These are phyloP conservation scores for Callionymus lyra DNA, from an alignment of 2,113 vertebrate species.

Conservation along the genomic window DNA sequence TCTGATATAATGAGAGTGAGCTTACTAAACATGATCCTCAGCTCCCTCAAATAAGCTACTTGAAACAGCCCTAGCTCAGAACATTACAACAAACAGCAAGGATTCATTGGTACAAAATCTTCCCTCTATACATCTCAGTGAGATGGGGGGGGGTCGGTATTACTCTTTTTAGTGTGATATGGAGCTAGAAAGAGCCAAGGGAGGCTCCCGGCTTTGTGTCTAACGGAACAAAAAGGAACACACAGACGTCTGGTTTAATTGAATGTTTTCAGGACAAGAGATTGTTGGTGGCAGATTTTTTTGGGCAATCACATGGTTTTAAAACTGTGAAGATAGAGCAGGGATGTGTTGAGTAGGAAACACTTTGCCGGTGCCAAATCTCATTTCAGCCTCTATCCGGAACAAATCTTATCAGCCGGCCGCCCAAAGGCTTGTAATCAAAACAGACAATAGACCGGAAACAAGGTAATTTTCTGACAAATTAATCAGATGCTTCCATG, in stretches of 20 bases:
- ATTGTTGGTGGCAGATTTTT: slow-evolving; percentile 25
- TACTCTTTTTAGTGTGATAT: slow-evolving; percentile 36
- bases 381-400: slow-evolving; percentile 31
- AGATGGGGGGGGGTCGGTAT: not conserved
- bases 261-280: slow-evolving; percentile 2
- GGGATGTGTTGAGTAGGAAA: slow-evolving; percentile 14
- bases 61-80: slow-evolving; percentile 42
- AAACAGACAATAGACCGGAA: slow-evolving; percentile 28
- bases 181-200: slow-evolving; percentile 18
- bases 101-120: slow-evolving; percentile 43
- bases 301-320: slow-evolving; percentile 37
- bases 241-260: slow-evolving; percentile 27
- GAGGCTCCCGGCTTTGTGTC: slow-evolving; percentile 10
- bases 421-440: slow-evolving; percentile 25
- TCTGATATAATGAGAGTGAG: slow-evolving; percentile 64
- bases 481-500: slow-evolving; percentile 27
- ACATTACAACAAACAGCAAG: slow-evolving; percentile 48
- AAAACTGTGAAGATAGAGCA: slow-evolving; percentile 17
- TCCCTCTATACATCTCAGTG: slow-evolving; percentile 6
- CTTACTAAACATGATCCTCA: slow-evolving; percentile 58
- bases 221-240: slow-evolving; percentile 15
- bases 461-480: slow-evolving; percentile 45
- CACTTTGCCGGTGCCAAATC: slow-evolving; percentile 18
- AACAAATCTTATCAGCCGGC: slow-evolving; percentile 45
- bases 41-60: slow-evolving; percentile 49